Percentiles rank a stretch among this genome's conserved stretches.
These are phyloP conservation scores for Cyphomyrus plagiostoma DNA, from an alignment of 2,113 vertebrate genomes.

Conservation along the genomic window DNA sequence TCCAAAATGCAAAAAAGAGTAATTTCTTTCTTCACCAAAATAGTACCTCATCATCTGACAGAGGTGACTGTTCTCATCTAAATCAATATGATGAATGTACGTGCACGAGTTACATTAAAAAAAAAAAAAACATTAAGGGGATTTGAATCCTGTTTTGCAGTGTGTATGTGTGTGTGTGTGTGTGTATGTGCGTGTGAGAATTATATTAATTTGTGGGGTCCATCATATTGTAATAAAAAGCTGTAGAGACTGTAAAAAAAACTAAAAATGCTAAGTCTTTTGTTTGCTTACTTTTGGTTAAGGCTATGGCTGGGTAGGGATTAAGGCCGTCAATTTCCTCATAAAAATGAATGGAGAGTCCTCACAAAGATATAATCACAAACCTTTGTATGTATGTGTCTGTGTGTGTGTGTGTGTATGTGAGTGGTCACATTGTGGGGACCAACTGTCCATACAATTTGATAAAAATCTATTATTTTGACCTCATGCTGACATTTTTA, in stretches of 20 bases:
- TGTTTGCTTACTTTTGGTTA: too few species aligned
- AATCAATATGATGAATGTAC: slow-evolving; percentile 44
- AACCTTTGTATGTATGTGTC: too few species aligned
- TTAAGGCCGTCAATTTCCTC: too few species aligned
- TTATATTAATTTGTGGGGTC: too few species aligned
- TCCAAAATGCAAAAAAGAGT: slow-evolving; percentile 12
- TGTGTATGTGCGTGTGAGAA: too few species aligned
- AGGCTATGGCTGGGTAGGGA: too few species aligned
- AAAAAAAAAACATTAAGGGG: background rate
- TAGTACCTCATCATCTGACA: slow-evolving; percentile 39
- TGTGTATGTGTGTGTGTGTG: background rate
- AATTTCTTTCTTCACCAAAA: slow-evolving; percentile 13
- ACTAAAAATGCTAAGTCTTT: too few species aligned
- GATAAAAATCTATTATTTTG: background rate
- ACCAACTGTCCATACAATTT: background rate
- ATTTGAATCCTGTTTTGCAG: background rate
- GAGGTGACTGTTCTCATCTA: slow-evolving; percentile 32
- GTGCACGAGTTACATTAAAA: slow-evolving; percentile 26
- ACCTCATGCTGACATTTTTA: background rate
- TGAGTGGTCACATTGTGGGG: background rate
- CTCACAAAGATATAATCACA: too few species aligned
- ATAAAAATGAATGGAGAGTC: too few species aligned
- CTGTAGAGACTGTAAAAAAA: too few species aligned
- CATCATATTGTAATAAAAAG: too few species aligned
- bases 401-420: too few species aligned